These are phyloP conservation scores for Mycetomoellerius zeteki DNA, from an alignment of 1,140 invertebrate species.

Conservation along the genomic window DNA sequence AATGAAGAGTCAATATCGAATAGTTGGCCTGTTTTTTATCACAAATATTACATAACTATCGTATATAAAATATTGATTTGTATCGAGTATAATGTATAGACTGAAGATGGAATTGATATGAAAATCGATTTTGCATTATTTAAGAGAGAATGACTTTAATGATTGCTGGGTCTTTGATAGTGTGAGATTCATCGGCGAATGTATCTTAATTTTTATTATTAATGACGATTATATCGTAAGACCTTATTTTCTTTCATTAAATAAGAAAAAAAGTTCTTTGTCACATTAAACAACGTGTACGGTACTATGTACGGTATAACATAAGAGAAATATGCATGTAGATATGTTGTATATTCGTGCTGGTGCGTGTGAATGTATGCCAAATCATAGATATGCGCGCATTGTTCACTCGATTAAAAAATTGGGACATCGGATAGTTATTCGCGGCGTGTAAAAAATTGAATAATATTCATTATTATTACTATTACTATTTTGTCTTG, in stretches of 20 bases:
- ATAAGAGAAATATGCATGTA: conserved; percentile 38
- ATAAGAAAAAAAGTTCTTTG: not conserved
- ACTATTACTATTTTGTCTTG: not conserved
- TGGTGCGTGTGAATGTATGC: conserved; percentile 14
- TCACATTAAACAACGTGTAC: not conserved
- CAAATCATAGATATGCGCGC: not conserved
- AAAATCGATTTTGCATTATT: conserved; percentile 30
- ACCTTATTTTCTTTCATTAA: not conserved
- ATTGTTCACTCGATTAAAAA: conserved; percentile 6
- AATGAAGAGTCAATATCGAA: not conserved
- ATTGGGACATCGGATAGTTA: not conserved
- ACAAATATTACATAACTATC: not conserved
- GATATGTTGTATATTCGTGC: not conserved
- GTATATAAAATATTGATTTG: not conserved
- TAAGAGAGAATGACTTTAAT: conserved; percentile 21
- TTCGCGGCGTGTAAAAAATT: not conserved
- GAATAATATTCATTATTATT: not conserved
- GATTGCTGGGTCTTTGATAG: not conserved
- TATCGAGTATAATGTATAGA: not conserved
- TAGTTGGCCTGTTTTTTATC: not conserved
- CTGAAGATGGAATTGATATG: not conserved
- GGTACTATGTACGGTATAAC: conserved; percentile 15
- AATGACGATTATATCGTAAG: not conserved
- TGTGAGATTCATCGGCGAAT: conserved; percentile 6
- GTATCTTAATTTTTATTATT: conserved; percentile 46